phyloP scores from a whole-genome alignment of 2,113 vertebrate genomes.

The Salvelinus namaycush region DNA sequence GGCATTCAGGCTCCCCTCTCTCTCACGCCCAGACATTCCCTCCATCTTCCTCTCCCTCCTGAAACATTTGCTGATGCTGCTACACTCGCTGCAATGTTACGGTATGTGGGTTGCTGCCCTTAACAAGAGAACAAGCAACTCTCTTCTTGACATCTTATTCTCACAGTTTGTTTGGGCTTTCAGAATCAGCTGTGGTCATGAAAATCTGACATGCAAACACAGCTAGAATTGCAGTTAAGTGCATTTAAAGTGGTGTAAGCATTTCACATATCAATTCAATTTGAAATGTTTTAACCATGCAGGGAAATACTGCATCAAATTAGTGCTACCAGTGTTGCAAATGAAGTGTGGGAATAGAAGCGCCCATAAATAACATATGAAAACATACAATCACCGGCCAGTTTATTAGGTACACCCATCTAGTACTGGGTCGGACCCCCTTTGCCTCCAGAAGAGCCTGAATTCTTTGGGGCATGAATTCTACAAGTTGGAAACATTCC shows the following conservation, averaged over 20 bases:
- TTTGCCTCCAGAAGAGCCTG: too few relatives aligned
- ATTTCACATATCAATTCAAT: neutral
- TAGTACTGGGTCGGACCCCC: too few relatives aligned
- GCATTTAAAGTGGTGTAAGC: neutral
- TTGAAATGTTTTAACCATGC: neutral
- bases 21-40: neutral
- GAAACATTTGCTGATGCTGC: neutral
- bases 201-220: neutral
- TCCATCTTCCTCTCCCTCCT: slow-evolving; percentile 1
- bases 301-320: neutral
- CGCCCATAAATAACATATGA: neutral
- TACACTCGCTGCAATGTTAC: neutral
- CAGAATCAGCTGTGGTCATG: neutral
- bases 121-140: neutral
- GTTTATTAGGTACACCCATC: too few relatives aligned
- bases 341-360: neutral
- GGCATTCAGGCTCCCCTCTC: neutral
- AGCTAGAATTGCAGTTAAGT: too few relatives aligned
- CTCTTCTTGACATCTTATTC: neutral
- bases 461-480: too few relatives aligned
- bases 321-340: neutral
- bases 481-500: too few relatives aligned
- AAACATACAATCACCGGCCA: neutral
- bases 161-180: neutral
- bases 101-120: neutral